Evolutionary conservation across 2,888 invertebrate species (phyloP).

Genomic region (Synergus laeviventris): DNA sequence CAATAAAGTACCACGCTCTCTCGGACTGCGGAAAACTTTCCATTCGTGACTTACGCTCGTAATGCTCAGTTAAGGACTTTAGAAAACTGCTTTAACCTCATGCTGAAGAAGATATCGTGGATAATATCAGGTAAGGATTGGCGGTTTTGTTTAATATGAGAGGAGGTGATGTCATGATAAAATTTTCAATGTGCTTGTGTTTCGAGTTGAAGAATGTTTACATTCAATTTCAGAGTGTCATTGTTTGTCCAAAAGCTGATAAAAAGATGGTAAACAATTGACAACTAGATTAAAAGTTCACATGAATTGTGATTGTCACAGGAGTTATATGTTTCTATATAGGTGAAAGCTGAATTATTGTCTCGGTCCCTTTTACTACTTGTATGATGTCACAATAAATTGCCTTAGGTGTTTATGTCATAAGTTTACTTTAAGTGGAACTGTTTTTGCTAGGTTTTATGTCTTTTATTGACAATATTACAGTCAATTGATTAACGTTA

Average conservation of each 20-base stretch:
- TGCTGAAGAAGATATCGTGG: conserved; percentile 29
- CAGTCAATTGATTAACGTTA: background rate
- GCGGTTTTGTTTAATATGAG: background rate
- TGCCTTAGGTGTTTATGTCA: background rate
- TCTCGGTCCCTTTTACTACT: background rate
- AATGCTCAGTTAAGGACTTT: background rate
- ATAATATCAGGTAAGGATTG: conserved; percentile 25
- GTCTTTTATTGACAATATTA: background rate
- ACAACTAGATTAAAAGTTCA: background rate
- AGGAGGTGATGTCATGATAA: background rate
- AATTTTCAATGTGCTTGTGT: background rate
- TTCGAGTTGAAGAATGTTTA: background rate
- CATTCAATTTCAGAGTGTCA: background rate
- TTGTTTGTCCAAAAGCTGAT: background rate
- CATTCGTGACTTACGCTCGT: conserved; percentile 13
- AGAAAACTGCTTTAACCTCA: conserved; percentile 16
- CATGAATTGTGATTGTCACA: background rate
- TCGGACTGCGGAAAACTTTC: conserved; percentile 9
- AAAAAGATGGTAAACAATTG: background rate
- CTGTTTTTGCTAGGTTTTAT: background rate
- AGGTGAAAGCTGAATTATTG: background rate
- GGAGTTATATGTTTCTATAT: background rate
- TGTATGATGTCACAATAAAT: background rate
- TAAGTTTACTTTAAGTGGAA: background rate
- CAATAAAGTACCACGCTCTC: background rate